These are phyloP conservation scores for Penaeus vannamei DNA, from an alignment of 1,140 invertebrate genomes.

Conservation along the genomic window DNA sequence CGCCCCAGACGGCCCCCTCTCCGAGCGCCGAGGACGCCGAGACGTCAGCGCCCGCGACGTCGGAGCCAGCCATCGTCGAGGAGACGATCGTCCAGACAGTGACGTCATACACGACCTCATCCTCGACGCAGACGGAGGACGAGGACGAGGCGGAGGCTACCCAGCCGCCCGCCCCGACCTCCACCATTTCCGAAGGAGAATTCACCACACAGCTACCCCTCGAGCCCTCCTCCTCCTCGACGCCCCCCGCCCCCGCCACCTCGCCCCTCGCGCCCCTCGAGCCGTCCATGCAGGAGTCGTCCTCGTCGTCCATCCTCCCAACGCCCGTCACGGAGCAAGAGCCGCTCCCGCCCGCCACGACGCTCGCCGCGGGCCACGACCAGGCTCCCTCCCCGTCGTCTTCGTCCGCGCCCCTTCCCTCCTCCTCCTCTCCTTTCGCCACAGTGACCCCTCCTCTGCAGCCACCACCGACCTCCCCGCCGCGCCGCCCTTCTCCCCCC, in stretches of 20 bases:
- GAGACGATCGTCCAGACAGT: neutral
- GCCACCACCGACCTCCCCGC: slow-evolving; percentile 69
- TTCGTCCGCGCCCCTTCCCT: neutral
- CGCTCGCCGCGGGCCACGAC: no score
- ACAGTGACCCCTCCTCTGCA: slow-evolving; percentile 69
- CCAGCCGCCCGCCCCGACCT: neutral
- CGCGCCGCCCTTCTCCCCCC: slow-evolving; percentile 6
- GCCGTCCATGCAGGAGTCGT: slow-evolving; percentile 37
- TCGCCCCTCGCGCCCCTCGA: slow-evolving; percentile 13
- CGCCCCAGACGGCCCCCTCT: no score
- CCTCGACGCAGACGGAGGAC: neutral
- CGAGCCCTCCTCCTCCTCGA: neutral
- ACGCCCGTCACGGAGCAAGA: neutral
- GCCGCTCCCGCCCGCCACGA: no score
- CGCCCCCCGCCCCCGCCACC: neutral
- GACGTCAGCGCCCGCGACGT: neutral
- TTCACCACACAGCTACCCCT: neutral
- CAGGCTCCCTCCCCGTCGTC: neutral
- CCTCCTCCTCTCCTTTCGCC: slow-evolving; percentile 67
- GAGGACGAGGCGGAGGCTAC: no score
- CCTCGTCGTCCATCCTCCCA: slow-evolving; percentile 21
- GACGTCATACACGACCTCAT: neutral
- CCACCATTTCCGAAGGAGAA: neutral
- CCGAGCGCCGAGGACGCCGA: slow-evolving; percentile 9
- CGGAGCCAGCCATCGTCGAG: neutral